Percentiles rank a stretch among this genome's conserved stretches.
Evolutionary conservation across 2,113 vertebrate genomes (phyloP).

Genomic region (Scomber japonicus): DNA sequence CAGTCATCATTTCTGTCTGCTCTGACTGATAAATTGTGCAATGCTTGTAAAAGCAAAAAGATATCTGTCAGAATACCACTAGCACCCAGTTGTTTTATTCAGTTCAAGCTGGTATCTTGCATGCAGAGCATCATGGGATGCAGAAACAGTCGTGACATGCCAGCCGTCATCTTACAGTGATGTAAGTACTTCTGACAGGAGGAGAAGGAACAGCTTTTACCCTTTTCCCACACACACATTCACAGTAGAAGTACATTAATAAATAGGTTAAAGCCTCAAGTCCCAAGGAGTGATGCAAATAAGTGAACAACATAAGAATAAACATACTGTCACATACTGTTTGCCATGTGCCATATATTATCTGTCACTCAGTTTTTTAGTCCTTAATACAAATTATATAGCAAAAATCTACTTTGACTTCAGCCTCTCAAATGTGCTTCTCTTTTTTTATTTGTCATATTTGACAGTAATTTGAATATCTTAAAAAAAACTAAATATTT

Average conservation of each 20-base stretch:
- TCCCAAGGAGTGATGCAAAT: neutral
- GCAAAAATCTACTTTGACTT: neutral
- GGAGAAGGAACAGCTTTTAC: slow-evolving; percentile 42
- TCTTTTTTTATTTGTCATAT: no score
- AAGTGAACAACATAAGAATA: neutral
- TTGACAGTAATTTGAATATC: no score
- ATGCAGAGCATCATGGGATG: slow-evolving; percentile 47
- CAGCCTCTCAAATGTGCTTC: no score
- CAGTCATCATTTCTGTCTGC: neutral
- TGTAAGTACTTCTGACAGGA: slow-evolving; percentile 58
- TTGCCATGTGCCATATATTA: neutral
- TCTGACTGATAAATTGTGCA: slow-evolving; percentile 26
- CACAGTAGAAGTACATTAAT: neutral
- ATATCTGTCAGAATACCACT: slow-evolving; percentile 1
- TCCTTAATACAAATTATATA: neutral
- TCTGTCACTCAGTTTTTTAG: neutral
- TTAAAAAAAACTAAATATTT: no score
- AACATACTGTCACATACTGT: neutral
- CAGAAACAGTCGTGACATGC: slow-evolving; percentile 50
- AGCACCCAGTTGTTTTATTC: slow-evolving; percentile 9
- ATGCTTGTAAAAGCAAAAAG: slow-evolving; percentile 34
- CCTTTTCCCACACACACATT: slow-evolving; percentile 39
- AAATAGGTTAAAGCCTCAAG: neutral
- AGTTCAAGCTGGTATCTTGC: slow-evolving; percentile 38
- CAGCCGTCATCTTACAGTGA: slow-evolving; percentile 66